These are phyloP conservation scores for Tetranychus cinnabarinus DNA, from an alignment of 1,140 invertebrate genomes.

Conservation along the genomic window DNA sequence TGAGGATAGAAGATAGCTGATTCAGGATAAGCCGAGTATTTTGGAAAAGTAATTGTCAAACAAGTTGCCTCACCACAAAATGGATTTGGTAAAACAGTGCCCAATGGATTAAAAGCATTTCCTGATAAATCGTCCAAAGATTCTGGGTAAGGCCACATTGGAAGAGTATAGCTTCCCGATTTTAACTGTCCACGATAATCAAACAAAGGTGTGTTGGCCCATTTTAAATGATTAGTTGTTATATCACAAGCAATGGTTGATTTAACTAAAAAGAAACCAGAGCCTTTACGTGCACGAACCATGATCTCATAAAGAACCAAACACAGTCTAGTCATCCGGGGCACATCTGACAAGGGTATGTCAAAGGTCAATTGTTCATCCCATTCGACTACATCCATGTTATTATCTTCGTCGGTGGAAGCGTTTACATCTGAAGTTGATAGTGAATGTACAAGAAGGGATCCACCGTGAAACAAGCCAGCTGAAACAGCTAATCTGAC, in stretches of 20 bases:
- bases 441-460: slow-evolving; percentile 38
- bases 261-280: slow-evolving; percentile 47
- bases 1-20: not conserved
- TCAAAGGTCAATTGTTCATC: slow-evolving; percentile 55
- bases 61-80: slow-evolving; percentile 24
- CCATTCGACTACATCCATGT: slow-evolving; percentile 45
- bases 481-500: slow-evolving; percentile 48
- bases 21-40: slow-evolving; percentile 23
- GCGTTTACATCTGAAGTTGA: slow-evolving; percentile 26
- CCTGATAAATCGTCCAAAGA: slow-evolving; percentile 30
- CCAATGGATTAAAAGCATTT: slow-evolving; percentile 61
- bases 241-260: slow-evolving; percentile 58
- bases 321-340: slow-evolving; percentile 63
- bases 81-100: slow-evolving; percentile 40
- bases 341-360: slow-evolving; percentile 47
- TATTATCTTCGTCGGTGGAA: slow-evolving; percentile 21
- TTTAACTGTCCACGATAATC: slow-evolving; percentile 44
- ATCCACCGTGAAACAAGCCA: slow-evolving; percentile 61
- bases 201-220: slow-evolving; percentile 44
- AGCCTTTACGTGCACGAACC: slow-evolving; percentile 2
- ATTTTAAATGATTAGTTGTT: slow-evolving; percentile 34
- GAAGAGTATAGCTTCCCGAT: slow-evolving; percentile 54
- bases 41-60: slow-evolving; percentile 54
- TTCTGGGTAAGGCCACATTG: slow-evolving; percentile 66
- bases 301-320: slow-evolving; percentile 34